Evolutionary conservation across 2,113 vertebrate species (phyloP).

Genomic region (Myrmecobius fasciatus): DNA sequence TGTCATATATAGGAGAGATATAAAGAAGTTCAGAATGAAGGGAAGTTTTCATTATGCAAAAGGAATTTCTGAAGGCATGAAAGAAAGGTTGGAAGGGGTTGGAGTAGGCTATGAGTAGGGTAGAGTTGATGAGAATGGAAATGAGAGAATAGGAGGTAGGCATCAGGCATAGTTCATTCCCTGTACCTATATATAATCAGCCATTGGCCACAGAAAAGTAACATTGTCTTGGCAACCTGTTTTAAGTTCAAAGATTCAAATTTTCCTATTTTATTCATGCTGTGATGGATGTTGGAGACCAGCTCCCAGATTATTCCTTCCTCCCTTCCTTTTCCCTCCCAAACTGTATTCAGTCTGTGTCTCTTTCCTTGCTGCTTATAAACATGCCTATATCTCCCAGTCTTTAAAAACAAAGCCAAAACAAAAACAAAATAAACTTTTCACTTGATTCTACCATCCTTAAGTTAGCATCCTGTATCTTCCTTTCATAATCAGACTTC

Average conservation of each 20-base stretch:
- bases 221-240: background rate
- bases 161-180: background rate
- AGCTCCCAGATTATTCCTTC: background rate
- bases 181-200: background rate
- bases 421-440: background rate
- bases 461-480: background rate
- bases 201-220: background rate
- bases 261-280: background rate
- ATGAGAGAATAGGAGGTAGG: background rate
- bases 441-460: background rate
- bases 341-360: background rate
- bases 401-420: background rate
- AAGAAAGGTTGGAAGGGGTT: background rate
- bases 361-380: background rate
- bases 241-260: background rate
- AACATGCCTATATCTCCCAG: background rate
- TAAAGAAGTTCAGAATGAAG: background rate
- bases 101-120: background rate
- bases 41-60: background rate
- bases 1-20: background rate
- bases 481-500: background rate
- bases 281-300: background rate
- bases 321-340: background rate
- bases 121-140: background rate
- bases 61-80: background rate